Conservation (phyloP, 2,888 invertebrate species). For the Lepidochrysops patricia region DNA sequence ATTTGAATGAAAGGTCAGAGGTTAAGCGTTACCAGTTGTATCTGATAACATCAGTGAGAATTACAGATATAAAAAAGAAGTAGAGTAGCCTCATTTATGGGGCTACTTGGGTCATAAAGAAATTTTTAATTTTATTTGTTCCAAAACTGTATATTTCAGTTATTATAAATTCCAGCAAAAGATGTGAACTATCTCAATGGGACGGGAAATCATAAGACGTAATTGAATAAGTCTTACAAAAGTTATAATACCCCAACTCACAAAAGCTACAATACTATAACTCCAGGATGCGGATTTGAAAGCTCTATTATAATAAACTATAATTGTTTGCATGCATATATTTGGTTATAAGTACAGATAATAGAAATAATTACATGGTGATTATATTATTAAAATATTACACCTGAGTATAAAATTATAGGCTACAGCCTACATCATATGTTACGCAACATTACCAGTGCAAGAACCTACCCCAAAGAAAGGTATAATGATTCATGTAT, state of each 20-base stretch:
- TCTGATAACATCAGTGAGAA: slow-evolving; percentile 12
- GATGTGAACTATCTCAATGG: too few relatives aligned
- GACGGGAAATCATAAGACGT: not conserved
- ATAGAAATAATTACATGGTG: not conserved
- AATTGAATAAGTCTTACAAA: too few relatives aligned
- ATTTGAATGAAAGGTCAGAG: slow-evolving; percentile 35
- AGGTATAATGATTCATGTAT: not conserved
- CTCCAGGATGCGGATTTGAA: not conserved
- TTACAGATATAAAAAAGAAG: not conserved
- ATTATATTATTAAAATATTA: not conserved
- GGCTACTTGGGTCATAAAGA: too few relatives aligned
- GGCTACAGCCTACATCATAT: too few relatives aligned
- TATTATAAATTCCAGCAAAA: too few relatives aligned
- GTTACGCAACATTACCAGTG: not conserved
- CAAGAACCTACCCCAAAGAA: not conserved
- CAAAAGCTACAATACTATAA: not conserved
- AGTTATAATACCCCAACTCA: too few relatives aligned
- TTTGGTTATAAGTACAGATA: slow-evolving; percentile 1
- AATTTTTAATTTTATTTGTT: too few relatives aligned
- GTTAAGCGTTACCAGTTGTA: slow-evolving; percentile 25
- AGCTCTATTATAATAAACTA: not conserved
- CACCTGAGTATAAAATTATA: not conserved
- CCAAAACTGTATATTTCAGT: too few relatives aligned
- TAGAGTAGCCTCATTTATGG: not conserved
- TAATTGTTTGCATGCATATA: not conserved